These are phyloP conservation scores for Bombylius major DNA, from an alignment of 2,888 invertebrate genomes.

Conservation along the genomic window DNA sequence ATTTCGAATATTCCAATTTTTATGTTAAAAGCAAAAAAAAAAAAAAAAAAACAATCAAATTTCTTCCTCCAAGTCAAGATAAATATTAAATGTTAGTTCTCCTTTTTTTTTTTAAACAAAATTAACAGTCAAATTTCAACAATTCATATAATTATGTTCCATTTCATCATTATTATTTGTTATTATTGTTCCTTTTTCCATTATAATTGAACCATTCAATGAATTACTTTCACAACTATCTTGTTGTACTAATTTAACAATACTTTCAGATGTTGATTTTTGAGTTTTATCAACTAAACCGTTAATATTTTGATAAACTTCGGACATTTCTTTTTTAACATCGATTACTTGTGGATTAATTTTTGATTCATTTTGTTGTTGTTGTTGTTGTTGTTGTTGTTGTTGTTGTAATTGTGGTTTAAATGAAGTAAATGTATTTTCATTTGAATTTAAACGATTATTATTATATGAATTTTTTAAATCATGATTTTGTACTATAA, in stretches of 20 bases:
- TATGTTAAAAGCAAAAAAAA: too few species aligned
- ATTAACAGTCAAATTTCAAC: too few species aligned
- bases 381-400: not conserved
- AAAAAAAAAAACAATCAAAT: too few species aligned
- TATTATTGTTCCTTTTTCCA: not conserved
- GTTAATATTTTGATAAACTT: slow-evolving; percentile 7
- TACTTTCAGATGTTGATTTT: not conserved
- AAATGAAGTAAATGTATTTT: slow-evolving; percentile 1
- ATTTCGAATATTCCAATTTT: too few species aligned
- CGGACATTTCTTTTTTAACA: slow-evolving; percentile 8
- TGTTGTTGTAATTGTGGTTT: not conserved
- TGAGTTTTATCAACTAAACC: not conserved
- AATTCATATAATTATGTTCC: slow-evolving; percentile 2
- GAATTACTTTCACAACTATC: not conserved
- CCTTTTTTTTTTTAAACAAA: too few species aligned
- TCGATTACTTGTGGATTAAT: not conserved
- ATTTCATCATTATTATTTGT: not conserved
- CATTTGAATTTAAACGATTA: not conserved
- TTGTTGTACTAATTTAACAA: not conserved
- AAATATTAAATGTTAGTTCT: too few species aligned
- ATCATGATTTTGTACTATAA: slow-evolving; percentile 28
- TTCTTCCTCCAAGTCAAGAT: too few species aligned
- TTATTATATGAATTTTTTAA: slow-evolving; percentile 21
- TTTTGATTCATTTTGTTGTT: not conserved
- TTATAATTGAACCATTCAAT: not conserved